phyloP scores from a whole-genome alignment of 2,888 invertebrate species.

The Drosophila emarginata region DNA sequence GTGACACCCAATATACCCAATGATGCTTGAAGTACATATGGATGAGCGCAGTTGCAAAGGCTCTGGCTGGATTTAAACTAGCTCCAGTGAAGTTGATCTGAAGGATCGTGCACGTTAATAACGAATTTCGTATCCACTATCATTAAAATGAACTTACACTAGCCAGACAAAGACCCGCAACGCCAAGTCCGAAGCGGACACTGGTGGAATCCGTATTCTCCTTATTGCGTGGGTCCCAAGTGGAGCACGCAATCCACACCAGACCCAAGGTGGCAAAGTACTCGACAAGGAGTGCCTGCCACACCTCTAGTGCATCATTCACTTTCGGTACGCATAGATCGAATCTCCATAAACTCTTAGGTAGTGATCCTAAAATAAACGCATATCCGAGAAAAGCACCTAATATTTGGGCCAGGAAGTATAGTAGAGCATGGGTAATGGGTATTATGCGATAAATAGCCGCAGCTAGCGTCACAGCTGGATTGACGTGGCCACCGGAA shows the following conservation, averaged over 20 bases:
- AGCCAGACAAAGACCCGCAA: slow-evolving; percentile 82
- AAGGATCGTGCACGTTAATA: background rate
- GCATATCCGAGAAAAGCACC: slow-evolving; percentile 88
- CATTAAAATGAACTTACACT: slow-evolving; percentile 81
- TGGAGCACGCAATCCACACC: slow-evolving; percentile 86
- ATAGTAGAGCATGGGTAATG: slow-evolving; percentile 83
- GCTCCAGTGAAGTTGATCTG: slow-evolving; percentile 84
- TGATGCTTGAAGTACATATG: slow-evolving; percentile 86
- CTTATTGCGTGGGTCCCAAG: slow-evolving; percentile 88
- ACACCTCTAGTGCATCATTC: background rate
- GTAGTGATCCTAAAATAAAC: slow-evolving; percentile 84
- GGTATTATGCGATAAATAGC: slow-evolving; percentile 77
- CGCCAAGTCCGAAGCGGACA: slow-evolving; percentile 84
- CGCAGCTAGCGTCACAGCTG: slow-evolving; percentile 87
- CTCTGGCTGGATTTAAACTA: slow-evolving; percentile 88
- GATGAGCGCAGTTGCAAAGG: slow-evolving; percentile 88
- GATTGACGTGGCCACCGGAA: slow-evolving; percentile 90
- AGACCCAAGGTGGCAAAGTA: slow-evolving; percentile 85
- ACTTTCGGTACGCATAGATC: background rate
- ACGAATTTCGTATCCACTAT: background rate
- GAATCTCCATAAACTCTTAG: background rate
- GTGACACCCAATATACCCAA: slow-evolving; percentile 88
- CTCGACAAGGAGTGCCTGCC: slow-evolving; percentile 85
- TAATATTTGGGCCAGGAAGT: slow-evolving; percentile 85
- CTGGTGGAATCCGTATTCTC: slow-evolving; percentile 85